A percentile compares a stretch with the other conserved stretches of the same genome.
These are phyloP conservation scores for Papilio dardanus DNA, from an alignment of 1,140 invertebrate genomes.

Conservation along the genomic window DNA sequence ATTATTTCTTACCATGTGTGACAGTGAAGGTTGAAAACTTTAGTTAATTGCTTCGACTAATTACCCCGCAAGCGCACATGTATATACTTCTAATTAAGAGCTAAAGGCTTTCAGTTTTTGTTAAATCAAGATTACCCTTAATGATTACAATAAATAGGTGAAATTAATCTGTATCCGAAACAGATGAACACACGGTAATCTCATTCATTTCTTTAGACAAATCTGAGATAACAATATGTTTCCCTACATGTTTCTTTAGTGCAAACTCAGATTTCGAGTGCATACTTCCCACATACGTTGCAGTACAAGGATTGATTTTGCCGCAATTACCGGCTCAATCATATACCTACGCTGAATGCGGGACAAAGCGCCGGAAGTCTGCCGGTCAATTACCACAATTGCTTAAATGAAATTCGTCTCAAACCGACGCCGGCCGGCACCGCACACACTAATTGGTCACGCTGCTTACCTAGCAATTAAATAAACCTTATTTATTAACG, in stretches of 20 bases:
- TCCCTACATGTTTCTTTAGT: too few species aligned
- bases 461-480: conserved; percentile 77
- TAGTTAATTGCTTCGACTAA: neutral
- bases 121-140: too few species aligned
- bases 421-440: conserved; percentile 54
- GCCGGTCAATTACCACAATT: conserved; percentile 77
- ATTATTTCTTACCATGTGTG: neutral
- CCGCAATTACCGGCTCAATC: conserved; percentile 27
- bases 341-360: conserved; percentile 39
- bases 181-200: too few species aligned
- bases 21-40: neutral
- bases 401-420: conserved; percentile 79
- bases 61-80: neutral
- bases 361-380: conserved; percentile 75
- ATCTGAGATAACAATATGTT: neutral
- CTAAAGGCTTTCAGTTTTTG: too few species aligned
- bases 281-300: conserved; percentile 3
- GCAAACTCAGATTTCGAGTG: neutral
- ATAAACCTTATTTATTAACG: conserved; percentile 52
- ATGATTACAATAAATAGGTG: too few species aligned
- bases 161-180: too few species aligned
- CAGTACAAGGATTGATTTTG: conserved; percentile 32
- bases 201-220: too few species aligned
- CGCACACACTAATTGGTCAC: conserved; percentile 75
- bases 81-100: too few species aligned